Conservation (phyloP, 1,140 invertebrate genomes). For the Helicoverpa armigera region DNA sequence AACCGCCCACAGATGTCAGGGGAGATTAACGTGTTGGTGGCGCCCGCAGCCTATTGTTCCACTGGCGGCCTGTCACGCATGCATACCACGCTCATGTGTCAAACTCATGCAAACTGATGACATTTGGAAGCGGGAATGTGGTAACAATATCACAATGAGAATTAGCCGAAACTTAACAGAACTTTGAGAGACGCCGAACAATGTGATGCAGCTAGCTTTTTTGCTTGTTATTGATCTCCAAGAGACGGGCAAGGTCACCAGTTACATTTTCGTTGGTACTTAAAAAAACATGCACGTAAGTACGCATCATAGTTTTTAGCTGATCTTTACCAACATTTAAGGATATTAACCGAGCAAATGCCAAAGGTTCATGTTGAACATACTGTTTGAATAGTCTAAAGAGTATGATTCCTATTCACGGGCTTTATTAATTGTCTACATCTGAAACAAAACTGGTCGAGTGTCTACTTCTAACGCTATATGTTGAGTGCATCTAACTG, state of each 20-base stretch:
- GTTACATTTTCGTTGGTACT: background rate
- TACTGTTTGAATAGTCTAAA: background rate
- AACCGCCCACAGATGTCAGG: conserved; percentile 71
- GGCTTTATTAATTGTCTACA: too few species aligned
- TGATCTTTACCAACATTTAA: conserved; percentile 15
- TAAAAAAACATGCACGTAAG: background rate
- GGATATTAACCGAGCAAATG: background rate
- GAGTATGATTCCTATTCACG: background rate
- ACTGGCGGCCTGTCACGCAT: conserved; percentile 54
- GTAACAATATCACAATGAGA: conserved; percentile 26
- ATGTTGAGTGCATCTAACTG: conserved; percentile 18
- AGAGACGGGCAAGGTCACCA: conserved; percentile 34
- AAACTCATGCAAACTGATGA: conserved; percentile 39
- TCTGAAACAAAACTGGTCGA: too few species aligned
- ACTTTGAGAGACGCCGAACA: background rate
- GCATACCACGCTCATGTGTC: conserved; percentile 61
- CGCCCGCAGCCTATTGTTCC: conserved; percentile 71
- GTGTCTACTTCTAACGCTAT: too few species aligned
- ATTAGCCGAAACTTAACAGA: background rate
- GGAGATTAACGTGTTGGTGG: conserved; percentile 70
- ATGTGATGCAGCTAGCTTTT: conserved; percentile 9
- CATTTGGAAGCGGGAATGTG: conserved; percentile 32
- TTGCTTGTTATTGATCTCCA: background rate
- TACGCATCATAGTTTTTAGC: conserved; percentile 3
- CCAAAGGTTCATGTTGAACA: background rate